Evolutionary conservation across 2,113 vertebrate genomes (phyloP).

Genomic region (Cololabis saira): DNA sequence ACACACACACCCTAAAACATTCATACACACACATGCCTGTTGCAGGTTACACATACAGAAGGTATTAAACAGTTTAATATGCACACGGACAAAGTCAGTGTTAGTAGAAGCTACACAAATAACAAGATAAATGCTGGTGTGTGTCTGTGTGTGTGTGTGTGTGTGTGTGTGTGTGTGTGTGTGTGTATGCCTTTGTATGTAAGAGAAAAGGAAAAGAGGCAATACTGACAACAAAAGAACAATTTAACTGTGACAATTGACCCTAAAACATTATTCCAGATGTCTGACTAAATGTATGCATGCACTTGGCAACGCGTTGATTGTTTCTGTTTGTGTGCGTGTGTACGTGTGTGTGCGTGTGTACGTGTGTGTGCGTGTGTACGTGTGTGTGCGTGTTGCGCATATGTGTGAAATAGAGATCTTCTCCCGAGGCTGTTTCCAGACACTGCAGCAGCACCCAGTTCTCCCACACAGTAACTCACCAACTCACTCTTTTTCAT

Average conservation of each 20-base stretch:
- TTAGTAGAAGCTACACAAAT: conserved; percentile 3
- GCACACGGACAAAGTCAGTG: conserved; percentile 6
- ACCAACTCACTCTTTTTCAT: conserved; percentile 1
- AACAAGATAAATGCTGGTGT: conserved; percentile 1
- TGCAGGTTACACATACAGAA: conserved; percentile 20
- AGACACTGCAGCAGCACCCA: conserved; percentile 64
- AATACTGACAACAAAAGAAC: neutral
- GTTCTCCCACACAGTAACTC: conserved; percentile 60
- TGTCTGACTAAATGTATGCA: conserved; percentile 11
- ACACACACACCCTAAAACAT: conserved; percentile 29
- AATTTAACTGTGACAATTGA: conserved; percentile 5
- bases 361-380: neutral
- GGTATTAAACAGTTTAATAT: conserved; percentile 1
- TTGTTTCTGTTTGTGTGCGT: conserved; percentile 4
- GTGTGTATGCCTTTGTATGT: neutral
- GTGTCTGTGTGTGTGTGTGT: neutral
- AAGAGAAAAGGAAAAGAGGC: neutral
- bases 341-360: conserved; percentile 1
- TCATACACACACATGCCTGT: conserved; percentile 46
- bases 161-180: conserved; percentile 18
- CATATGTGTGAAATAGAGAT: conserved; percentile 22
- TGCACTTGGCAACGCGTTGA: neutral
- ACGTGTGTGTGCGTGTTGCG: conserved; percentile 9
- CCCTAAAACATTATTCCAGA: conserved; percentile 8
- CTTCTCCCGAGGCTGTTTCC: conserved; percentile 64